These are phyloP conservation scores for Papilio gigon DNA, from an alignment of 2,888 invertebrate genomes.

Conservation along the genomic window DNA sequence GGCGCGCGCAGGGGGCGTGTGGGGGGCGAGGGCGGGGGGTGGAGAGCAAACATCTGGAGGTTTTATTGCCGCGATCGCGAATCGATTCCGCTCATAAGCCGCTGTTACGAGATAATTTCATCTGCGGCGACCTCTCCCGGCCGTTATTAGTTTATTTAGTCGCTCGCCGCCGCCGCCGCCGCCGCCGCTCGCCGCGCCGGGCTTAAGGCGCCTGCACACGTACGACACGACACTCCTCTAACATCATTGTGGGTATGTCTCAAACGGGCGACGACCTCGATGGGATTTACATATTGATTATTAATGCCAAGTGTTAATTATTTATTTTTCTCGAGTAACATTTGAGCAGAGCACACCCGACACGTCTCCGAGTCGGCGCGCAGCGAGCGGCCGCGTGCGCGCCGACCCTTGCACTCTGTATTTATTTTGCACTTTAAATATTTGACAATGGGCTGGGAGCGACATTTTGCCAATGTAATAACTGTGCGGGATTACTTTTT, in stretches of 20 bases:
- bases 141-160: conserved; percentile 54
- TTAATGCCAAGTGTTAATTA: neutral
- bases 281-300: neutral
- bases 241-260: neutral
- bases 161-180: conserved; percentile 7
- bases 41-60: conserved; percentile 67
- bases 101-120: conserved; percentile 65
- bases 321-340: neutral
- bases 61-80: conserved; percentile 75
- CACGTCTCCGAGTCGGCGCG: neutral
- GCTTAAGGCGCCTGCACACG: neutral
- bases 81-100: conserved; percentile 77
- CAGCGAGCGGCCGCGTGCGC: neutral
- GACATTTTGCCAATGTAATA: conserved; percentile 20
- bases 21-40: conserved; percentile 45
- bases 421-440: conserved; percentile 36
- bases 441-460: conserved; percentile 26
- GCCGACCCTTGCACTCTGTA: conserved; percentile 4
- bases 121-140: conserved; percentile 50
- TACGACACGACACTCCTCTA: neutral
- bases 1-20: conserved; percentile 49
- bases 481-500: conserved; percentile 7
- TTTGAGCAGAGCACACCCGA: neutral
- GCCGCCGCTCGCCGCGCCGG: neutral
- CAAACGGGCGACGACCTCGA: neutral